Conservation (phyloP, 1,140 invertebrate species). For the Platyscapa corneri region DNA sequence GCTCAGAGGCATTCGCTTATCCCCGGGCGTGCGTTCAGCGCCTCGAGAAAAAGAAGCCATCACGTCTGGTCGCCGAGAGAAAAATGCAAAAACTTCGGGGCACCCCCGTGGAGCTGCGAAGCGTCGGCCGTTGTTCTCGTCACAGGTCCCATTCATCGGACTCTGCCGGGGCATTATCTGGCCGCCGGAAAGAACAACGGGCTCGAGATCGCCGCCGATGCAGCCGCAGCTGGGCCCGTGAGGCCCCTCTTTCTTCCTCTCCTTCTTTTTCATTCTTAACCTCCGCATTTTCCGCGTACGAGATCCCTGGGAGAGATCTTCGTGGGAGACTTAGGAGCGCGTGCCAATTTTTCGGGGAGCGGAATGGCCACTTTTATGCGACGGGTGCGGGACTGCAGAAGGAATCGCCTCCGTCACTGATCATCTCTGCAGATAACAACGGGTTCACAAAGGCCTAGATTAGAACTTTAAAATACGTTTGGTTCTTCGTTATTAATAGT, state of each 20-base stretch:
- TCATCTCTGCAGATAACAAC: not conserved
- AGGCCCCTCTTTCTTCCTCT: not conserved
- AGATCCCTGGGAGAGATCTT: not conserved
- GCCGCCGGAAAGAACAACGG: slow-evolving; percentile 11
- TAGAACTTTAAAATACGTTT: not conserved
- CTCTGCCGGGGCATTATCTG: slow-evolving; percentile 32
- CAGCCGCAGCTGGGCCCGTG: not conserved
- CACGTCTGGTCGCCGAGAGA: not conserved
- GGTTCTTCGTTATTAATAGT: not conserved
- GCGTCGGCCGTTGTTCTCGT: not conserved
- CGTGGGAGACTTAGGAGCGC: not conserved
- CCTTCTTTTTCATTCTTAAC: not conserved
- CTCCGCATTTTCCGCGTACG: not conserved
- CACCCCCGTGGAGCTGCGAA: slow-evolving; percentile 6
- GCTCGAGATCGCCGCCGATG: not conserved
- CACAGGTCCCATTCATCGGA: slow-evolving; percentile 37
- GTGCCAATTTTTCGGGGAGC: slow-evolving; percentile 36
- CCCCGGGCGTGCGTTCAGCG: not conserved
- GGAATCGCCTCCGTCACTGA: not conserved
- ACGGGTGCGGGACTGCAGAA: not conserved
- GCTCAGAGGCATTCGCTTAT: not conserved
- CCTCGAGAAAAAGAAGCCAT: slow-evolving; percentile 36
- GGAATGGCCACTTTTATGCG: not conserved
- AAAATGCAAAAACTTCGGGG: slow-evolving; percentile 21
- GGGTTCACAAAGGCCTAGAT: not conserved